These are phyloP conservation scores for Drosophila kepulauana DNA, from an alignment of 1,140 invertebrate species.

Conservation along the genomic window DNA sequence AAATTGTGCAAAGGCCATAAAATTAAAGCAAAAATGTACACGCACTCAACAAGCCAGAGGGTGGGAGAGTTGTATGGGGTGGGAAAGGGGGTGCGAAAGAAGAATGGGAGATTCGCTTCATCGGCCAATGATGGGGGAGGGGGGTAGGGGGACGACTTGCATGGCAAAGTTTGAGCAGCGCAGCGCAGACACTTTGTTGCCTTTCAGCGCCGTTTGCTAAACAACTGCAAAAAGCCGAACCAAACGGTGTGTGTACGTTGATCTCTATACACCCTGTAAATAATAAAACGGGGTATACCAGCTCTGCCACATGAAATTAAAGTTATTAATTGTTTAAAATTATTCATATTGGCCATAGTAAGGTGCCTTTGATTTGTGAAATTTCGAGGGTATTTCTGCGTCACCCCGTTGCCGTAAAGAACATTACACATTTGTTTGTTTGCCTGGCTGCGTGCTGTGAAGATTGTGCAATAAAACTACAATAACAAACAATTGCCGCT, in stretches of 20 bases:
- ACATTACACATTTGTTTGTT: constrained; percentile 30
- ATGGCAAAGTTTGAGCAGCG: constrained; percentile 27
- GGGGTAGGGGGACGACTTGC: constrained; percentile 1
- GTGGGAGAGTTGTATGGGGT: neutral
- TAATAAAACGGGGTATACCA: neutral
- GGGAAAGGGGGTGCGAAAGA: neutral
- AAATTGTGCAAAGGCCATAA: constrained; percentile 64
- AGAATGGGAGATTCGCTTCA: neutral
- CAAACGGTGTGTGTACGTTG: constrained; percentile 10
- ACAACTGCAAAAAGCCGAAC: constrained; percentile 10
- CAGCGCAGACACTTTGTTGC: constrained; percentile 32
- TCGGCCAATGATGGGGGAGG: neutral
- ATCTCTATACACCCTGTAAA: constrained; percentile 15
- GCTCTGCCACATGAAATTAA: no score
- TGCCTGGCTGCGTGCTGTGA: constrained; percentile 42
- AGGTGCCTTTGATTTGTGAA: no score
- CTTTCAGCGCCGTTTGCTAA: constrained; percentile 12
- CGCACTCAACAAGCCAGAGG: constrained; percentile 27
- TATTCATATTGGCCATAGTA: neutral
- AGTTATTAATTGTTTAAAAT: no score
- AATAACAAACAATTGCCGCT: constrained; percentile 70
- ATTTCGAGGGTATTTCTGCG: constrained; percentile 17
- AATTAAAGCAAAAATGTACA: constrained; percentile 73
- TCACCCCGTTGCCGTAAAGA: neutral
- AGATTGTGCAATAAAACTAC: constrained; percentile 77